A percentile compares a stretch with the other conserved stretches of the same genome.
These are phyloP conservation scores for Lophochroa leadbeateri DNA, from an alignment of 2,113 vertebrate genomes.

Conservation along the genomic window DNA sequence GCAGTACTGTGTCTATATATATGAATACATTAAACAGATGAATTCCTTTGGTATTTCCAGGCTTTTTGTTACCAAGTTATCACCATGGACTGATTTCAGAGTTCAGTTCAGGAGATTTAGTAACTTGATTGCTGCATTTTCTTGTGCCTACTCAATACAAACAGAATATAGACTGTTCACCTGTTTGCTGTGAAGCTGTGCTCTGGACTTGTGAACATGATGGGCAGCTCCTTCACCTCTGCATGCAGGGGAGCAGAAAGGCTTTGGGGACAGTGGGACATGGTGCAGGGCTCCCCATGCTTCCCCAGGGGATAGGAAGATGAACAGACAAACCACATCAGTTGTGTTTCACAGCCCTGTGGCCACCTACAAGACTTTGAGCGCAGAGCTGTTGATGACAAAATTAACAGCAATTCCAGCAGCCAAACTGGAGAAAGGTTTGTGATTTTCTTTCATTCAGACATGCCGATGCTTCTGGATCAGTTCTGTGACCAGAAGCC, in stretches of 20 bases:
- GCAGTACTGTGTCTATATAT: background rate
- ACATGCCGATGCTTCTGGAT: fast-evolving
- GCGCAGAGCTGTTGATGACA: background rate
- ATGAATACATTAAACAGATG: background rate
- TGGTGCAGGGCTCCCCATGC: background rate
- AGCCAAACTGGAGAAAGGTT: background rate
- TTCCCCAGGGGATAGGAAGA: background rate
- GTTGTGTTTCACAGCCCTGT: background rate
- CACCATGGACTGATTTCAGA: background rate
- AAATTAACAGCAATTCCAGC: background rate
- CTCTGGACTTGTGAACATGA: fast-evolving
- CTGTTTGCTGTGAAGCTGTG: background rate
- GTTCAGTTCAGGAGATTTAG: background rate
- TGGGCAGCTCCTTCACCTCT: fast-evolving
- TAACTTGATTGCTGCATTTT: background rate
- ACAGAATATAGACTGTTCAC: background rate
- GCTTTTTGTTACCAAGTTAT: background rate
- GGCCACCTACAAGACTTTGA: background rate
- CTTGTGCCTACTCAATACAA: background rate
- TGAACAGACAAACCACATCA: background rate
- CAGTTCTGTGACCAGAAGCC: background rate
- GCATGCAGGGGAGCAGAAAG: background rate
- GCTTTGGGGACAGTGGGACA: background rate
- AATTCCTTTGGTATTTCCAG: background rate
- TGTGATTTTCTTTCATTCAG: background rate